Evolutionary conservation across 2,113 vertebrate species (phyloP), one percentile per base, ranked within the genome.

Genomic region (Acinonyx jubatus): DNA sequence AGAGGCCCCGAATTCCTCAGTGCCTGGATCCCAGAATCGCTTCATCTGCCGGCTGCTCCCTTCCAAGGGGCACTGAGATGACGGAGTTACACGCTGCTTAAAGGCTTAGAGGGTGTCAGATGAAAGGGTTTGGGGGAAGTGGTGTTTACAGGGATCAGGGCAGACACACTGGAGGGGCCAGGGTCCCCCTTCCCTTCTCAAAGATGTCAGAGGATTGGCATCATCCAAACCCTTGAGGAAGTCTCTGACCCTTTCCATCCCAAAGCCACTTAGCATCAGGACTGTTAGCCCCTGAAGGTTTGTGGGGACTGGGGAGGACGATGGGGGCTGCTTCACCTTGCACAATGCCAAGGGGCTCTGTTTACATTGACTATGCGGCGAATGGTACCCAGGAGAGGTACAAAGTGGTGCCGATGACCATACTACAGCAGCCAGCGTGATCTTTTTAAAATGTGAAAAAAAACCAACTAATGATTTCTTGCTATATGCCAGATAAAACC

Each of bases 1-100:
- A 98, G 97, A 98, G 96, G 97, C 98, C 87, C 85, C 6, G 3
- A 74, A 98, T 98, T 97, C 97, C 92, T 97, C 69, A 69, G 83
- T 0, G n/a, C 95, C 82, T 69, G 78, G 73, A 90, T 94, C 71
- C 95, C 95, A 91, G 80, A 76, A 69, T 95, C 74, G 1, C 84
- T 94, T 96, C 82, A 95, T 96, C 95, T 89, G 87, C n/a, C 0
- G 16, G 48, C 80, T 81, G 89, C 33, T 85, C 41, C 79, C 86
- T 94, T 86, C 93, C 91, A 80, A 89, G 85, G 92, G 85, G 91
- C 19, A 0, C 81, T n/a, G 92, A 95, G 94, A 81, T 57, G 96
- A 94, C 61, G 91, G 96, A 63, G 91, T 87, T 88, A 76, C 38
- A 29, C 41, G 25, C 78, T 57, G 45, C 96, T 97, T 96, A 97